These are phyloP conservation scores for Porites lutea DNA, from an alignment of 64 coral and sea anemone species.

Conservation along the genomic window DNA sequence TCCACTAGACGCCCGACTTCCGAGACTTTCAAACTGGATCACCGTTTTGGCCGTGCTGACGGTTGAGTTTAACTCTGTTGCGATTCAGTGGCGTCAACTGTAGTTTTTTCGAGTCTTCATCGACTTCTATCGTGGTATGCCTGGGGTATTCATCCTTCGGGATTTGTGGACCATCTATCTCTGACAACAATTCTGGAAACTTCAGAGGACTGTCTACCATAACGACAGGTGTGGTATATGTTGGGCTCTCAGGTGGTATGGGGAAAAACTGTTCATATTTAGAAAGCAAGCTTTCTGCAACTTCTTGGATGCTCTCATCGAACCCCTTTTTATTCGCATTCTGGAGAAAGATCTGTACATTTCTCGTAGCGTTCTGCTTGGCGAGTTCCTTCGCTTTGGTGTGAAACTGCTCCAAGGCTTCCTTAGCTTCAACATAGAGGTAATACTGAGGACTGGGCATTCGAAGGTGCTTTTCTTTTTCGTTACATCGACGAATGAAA, in stretches of 20 bases:
- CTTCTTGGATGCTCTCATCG: background rate
- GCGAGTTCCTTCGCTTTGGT: constrained; percentile 12
- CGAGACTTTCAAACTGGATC: too few species aligned
- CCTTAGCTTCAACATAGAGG: constrained; percentile 15
- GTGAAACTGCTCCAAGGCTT: constrained; percentile 6
- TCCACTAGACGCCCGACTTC: too few species aligned
- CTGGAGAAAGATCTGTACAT: background rate
- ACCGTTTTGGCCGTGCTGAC: too few species aligned
- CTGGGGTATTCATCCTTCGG: background rate
- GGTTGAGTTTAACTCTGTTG: background rate
- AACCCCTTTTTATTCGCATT: background rate
- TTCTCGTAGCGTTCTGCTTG: constrained; percentile 4
- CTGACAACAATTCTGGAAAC: background rate
- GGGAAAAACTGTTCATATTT: constrained; percentile 13
- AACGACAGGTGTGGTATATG: background rate
- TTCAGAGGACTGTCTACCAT: background rate
- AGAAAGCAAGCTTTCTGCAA: background rate
- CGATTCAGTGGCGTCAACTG: background rate
- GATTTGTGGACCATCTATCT: background rate
- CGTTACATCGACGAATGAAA: background rate
- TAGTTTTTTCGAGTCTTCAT: background rate
- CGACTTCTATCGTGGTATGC: background rate
- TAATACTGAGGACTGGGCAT: constrained; percentile 9
- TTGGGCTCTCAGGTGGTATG: constrained; percentile 24
- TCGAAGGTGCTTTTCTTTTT: background rate